Evolutionary conservation across 2,113 vertebrate genomes (phyloP).

Genomic region (Perca fluviatilis): DNA sequence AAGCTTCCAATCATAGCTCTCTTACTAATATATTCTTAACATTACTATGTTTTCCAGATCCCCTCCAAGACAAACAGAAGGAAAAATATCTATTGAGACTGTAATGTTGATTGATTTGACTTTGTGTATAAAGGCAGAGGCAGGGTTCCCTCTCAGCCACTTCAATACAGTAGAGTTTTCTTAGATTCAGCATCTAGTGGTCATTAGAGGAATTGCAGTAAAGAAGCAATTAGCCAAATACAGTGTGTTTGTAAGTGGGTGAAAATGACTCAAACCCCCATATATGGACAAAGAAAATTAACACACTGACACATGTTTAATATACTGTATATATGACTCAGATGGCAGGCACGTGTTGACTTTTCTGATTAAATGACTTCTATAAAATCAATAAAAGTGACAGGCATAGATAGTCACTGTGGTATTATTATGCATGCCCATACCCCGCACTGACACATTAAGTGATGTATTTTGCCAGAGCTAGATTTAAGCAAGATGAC

Average conservation of each 20-base stretch:
- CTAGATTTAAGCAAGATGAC: slow-evolving; percentile 49
- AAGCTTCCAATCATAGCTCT: neutral
- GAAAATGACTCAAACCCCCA: neutral
- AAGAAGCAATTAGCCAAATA: neutral
- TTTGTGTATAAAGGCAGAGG: neutral
- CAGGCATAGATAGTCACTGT: neutral
- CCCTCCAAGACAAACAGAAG: neutral
- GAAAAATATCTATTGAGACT: too few species aligned
- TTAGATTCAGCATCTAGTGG: slow-evolving; percentile 11
- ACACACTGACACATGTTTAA: neutral
- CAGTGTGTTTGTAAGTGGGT: neutral
- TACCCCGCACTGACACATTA: slow-evolving; percentile 6
- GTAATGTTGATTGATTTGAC: neutral
- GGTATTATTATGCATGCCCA: neutral
- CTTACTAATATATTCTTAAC: neutral
- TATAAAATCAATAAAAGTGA: neutral
- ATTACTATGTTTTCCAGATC: neutral
- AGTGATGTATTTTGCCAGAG: slow-evolving; percentile 20
- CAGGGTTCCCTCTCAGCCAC: neutral
- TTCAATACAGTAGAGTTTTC: neutral
- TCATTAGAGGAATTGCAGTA: neutral
- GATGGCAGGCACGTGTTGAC: neutral
- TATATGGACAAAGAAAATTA: neutral
- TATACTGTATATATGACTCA: neutral
- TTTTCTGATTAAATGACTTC: neutral